Evolutionary conservation across 1,140 invertebrate species (phyloP), one percentile per base, ranked within the genome.

Genomic region (Colletes latitarsis): DNA sequence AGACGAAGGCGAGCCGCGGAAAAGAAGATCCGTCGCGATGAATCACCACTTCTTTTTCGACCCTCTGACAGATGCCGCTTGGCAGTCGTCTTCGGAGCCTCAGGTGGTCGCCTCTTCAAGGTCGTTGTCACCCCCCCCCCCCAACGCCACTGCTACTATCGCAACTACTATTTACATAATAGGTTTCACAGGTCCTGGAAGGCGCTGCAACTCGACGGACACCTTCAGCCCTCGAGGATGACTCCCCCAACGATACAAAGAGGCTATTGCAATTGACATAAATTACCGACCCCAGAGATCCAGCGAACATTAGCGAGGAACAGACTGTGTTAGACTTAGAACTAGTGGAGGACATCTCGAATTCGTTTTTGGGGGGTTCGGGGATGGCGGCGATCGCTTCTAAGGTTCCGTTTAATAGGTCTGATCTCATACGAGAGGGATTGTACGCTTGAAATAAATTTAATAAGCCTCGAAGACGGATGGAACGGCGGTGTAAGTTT

Each of bases 21-120:
- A 86, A 82, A 68, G 71, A 69, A 76, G 64, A 3, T 58, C 55
- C 52, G 19, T 6, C 69, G 39, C n/a, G 68, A 80, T 89, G 88
- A 88, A 81, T 89, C 85, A 88, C 46, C 43, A 53, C 58, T 53
- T 41, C 66, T 71, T 82, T 82, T 68, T 77, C 66, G 3, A 10
- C 21, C 9, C 49, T 2, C 14, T 12, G 17, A 46, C 39, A 30
- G n/a, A 79, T 15, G 49, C 30, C 53, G 17, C 15, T 57, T 75
- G 72, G 63, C 63, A 84, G 73, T 21, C 58, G 58, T 21, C 57
- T 43, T 74, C 64, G 49, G 14, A 9, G 21, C 70, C 64, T 58
- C 69, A 82, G 71, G 78, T 80, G 71, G 78, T 75, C 46, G 69
- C 1, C 1, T 77, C 46, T 77, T 82, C 82, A 85, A 85, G 84